phyloP scores from a whole-genome alignment of 2,888 invertebrate genomes.

The Tinea trinotella region DNA sequence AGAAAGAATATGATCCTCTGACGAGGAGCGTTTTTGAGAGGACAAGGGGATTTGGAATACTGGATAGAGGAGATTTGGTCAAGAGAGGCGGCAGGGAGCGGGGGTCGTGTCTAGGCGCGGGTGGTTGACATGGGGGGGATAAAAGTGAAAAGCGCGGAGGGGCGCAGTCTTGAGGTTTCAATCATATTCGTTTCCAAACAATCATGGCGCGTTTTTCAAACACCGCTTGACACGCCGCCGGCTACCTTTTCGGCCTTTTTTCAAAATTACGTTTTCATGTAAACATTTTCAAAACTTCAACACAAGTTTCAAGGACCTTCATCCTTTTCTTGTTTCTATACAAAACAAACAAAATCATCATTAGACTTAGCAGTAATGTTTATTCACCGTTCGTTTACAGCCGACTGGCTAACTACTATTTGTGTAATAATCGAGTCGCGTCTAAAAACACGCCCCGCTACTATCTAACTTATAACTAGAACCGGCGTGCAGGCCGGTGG shows the following conservation, averaged over 20 bases:
- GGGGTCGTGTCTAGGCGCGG: no score
- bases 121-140: neutral
- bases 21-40: neutral
- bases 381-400: neutral
- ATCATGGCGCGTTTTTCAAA: neutral
- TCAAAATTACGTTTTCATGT: slow-evolving; percentile 36
- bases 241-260: slow-evolving; percentile 49
- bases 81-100: neutral
- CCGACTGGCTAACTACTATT: slow-evolving; percentile 11
- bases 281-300: slow-evolving; percentile 72
- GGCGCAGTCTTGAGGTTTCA: slow-evolving; percentile 9
- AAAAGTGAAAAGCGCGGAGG: neutral
- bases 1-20: neutral
- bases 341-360: slow-evolving; percentile 85
- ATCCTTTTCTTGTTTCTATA: slow-evolving; percentile 88
- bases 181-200: slow-evolving; percentile 15
- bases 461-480: slow-evolving; percentile 50
- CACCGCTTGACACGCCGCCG: slow-evolving; percentile 31
- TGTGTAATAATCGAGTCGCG: slow-evolving; percentile 26
- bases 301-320: slow-evolving; percentile 75
- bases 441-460: slow-evolving; percentile 30
- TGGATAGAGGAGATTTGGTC: no score
- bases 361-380: slow-evolving; percentile 60
- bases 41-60: neutral
- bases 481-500: slow-evolving; percentile 32